Conservation (phyloP, 2,113 vertebrate species). For the Paradisaea rubra region DNA sequence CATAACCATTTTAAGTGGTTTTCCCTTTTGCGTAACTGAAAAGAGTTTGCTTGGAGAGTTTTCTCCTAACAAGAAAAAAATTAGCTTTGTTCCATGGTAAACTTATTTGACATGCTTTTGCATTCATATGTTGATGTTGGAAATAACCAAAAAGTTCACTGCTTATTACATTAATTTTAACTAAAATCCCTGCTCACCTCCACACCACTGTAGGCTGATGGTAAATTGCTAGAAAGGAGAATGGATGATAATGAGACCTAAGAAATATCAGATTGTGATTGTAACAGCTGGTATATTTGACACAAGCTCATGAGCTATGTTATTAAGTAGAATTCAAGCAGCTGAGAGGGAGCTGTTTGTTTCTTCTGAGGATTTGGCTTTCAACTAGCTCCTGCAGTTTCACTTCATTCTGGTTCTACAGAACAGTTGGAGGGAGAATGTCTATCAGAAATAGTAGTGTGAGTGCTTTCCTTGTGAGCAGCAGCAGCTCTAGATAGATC, state of each 20-base stretch:
- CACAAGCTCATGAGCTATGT: neutral
- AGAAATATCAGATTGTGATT: neutral
- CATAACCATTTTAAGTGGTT: neutral
- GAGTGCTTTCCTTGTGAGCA: neutral
- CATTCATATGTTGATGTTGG: neutral
- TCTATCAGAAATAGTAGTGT: neutral
- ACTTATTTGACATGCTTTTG: neutral
- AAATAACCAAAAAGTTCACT: neutral
- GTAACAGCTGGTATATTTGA: constrained; percentile 18
- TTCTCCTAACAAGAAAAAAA: neutral
- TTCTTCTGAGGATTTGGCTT: constrained; percentile 23
- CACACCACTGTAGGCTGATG: neutral
- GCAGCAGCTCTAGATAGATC: neutral
- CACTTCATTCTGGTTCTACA: neutral
- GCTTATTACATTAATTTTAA: neutral
- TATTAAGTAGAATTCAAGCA: constrained; percentile 20
- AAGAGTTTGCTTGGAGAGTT: neutral
- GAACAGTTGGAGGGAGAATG: neutral
- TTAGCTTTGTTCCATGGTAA: neutral
- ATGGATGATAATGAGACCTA: neutral
- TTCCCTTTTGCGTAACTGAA: neutral
- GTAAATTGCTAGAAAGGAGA: neutral
- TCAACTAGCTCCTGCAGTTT: neutral
- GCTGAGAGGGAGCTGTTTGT: neutral
- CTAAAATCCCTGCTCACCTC: neutral